Percentiles rank a stretch among this genome's conserved stretches.
Evolutionary conservation across 2,113 vertebrate species (phyloP).

Genomic region (Colius striatus): DNA sequence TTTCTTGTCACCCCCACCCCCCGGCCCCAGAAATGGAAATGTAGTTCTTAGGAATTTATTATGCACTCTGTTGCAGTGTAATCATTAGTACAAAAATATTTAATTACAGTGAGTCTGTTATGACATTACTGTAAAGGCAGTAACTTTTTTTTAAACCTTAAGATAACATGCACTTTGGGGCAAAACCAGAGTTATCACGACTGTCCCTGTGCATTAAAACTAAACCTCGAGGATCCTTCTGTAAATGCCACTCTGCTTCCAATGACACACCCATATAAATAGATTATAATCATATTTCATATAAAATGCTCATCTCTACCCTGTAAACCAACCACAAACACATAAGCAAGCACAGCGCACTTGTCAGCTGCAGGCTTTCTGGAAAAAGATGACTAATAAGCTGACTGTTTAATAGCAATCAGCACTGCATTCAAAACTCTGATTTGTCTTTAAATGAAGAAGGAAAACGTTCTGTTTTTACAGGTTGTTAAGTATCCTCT

Average conservation of each 20-base stretch:
- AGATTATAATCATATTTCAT: background rate
- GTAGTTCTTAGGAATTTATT: slow-evolving; percentile 76
- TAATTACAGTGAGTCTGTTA: slow-evolving; percentile 83
- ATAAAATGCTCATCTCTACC: background rate
- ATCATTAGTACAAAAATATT: slow-evolving; percentile 83
- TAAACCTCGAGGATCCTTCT: background rate
- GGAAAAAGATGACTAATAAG: slow-evolving; percentile 25
- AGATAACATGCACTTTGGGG: slow-evolving; percentile 64
- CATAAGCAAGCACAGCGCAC: slow-evolving; percentile 9
- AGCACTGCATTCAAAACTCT: slow-evolving; percentile 48
- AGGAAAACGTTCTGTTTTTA: slow-evolving; percentile 57
- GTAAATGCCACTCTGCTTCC: background rate
- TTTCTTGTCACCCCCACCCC: slow-evolving; percentile 36
- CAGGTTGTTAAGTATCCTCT: slow-evolving; percentile 70
- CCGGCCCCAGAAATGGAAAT: slow-evolving; percentile 69
- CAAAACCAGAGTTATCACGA: slow-evolving; percentile 62
- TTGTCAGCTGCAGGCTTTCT: slow-evolving; percentile 10
- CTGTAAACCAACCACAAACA: slow-evolving; percentile 1
- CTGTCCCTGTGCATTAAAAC: slow-evolving; percentile 41
- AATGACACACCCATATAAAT: background rate
- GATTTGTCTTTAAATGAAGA: slow-evolving; percentile 38
- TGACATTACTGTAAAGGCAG: slow-evolving; percentile 76
- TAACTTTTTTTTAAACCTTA: slow-evolving; percentile 61
- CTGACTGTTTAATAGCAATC: slow-evolving; percentile 25
- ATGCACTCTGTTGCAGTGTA: slow-evolving; percentile 73